Base-by-base conservation (phyloP, 2,888 invertebrate species). In the Drosophila lacicola region DNA sequence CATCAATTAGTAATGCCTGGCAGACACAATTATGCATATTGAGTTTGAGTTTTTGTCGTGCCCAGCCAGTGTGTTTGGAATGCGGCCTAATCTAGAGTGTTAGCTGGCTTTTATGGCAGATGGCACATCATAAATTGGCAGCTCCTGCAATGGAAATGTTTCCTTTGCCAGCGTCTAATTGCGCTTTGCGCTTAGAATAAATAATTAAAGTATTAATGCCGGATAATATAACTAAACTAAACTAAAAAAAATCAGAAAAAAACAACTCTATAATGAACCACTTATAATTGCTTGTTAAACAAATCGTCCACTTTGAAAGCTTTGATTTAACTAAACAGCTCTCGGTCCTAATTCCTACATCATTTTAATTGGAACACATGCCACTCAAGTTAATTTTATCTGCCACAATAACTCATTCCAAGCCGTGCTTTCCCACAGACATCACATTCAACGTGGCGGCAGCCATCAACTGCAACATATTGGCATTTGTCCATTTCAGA, bases 1-100 rank as follows among this genome's bases (percentile, higher is more conserved):
- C 87, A 88, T 83, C 89, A 88, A 84, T 84, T 88, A 84, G 89
- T 75, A 84, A 88, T 77, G 88, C 83, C 87, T 88, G 78, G 64
- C 75, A 78, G 83, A 70, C 78, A 74, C 86, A 82, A 82, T 85
- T 85, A 85, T 82, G 86, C 88, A 82, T 88, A 88, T 88, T 76
- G 78, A 64, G 75, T 41, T 41, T 42, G 41, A 21, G 45, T 36
- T 46, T 29, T 51, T 46, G 41, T 74, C 63, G 25, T 53, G 54
- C 57, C 50, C 50, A 42, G 46, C 21, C 29, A 11, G 11, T 19
- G 44, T 60, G 29, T 65, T 49, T 39, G 61, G 42, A 44, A 57
- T 65, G 55, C 58, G 60, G 51, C 58, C 53, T 21, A 65, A 60
- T 53, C 58, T 46, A 51, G 53, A 77, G 49, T 62, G 42, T 55